Conservation (phyloP, 2,888 invertebrate genomes). For the Pammene aurita region DNA sequence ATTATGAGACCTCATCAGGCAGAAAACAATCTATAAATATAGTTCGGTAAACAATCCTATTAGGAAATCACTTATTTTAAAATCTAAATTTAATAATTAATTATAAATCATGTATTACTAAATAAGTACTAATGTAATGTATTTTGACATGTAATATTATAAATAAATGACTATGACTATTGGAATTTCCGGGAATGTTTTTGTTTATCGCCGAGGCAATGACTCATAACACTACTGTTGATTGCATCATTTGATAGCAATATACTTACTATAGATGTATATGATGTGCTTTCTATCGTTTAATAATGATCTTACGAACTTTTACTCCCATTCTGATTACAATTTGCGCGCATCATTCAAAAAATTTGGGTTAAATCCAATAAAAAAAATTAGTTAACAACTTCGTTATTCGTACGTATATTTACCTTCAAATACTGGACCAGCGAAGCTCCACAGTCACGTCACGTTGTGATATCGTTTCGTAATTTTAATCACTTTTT, state of each 20-base stretch:
- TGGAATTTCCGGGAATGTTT: constrained; percentile 1
- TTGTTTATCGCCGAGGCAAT: background rate
- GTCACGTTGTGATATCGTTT: background rate
- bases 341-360: background rate
- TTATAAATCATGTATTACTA: no score
- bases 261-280: background rate
- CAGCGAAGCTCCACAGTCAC: background rate
- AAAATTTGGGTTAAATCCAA: background rate
- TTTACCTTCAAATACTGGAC: constrained; percentile 2
- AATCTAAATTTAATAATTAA: no score
- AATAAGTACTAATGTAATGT: no score
- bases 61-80: no score
- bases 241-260: constrained; percentile 24
- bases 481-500: no score
- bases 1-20: background rate
- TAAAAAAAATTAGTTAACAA: background rate
- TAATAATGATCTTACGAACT: background rate
- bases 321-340: background rate
- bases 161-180: no score
- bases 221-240: constrained; percentile 37
- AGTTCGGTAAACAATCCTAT: background rate
- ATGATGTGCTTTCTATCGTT: background rate
- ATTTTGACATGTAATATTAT: no score
- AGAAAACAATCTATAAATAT: background rate
- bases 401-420: background rate